These are phyloP conservation scores for Heterodera carotae DNA, from an alignment of 1,140 invertebrate species.

Conservation along the genomic window DNA sequence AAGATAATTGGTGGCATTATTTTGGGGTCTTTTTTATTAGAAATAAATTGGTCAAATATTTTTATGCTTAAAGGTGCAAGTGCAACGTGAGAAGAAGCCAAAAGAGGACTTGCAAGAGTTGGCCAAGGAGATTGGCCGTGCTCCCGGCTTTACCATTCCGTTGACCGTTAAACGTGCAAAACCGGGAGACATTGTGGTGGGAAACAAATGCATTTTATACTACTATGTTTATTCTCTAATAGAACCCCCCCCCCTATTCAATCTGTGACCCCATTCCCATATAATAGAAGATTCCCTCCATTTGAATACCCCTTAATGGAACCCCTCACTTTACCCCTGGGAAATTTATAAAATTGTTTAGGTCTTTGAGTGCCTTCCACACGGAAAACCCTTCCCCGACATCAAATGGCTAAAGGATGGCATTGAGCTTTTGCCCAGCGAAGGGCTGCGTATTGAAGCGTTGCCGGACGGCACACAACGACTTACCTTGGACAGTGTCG, in stretches of 20 bases:
- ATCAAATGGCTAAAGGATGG: constrained; percentile 63
- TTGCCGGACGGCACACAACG: constrained; percentile 58
- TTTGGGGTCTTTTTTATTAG: too few species aligned
- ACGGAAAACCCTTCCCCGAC: constrained; percentile 61
- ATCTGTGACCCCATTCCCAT: too few species aligned
- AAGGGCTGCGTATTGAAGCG: constrained; percentile 57
- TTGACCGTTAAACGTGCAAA: constrained; percentile 55
- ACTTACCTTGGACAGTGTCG: constrained; percentile 57
- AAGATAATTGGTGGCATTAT: too few species aligned
- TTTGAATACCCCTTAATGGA: too few species aligned
- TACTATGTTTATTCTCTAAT: too few species aligned
- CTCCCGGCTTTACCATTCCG: constrained; percentile 63
- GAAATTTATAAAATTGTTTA: too few species aligned
- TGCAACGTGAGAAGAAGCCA: constrained; percentile 6
- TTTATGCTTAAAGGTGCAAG: background rate
- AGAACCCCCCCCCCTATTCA: too few species aligned
- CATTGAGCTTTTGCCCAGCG: constrained; percentile 54
- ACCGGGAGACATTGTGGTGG: constrained; percentile 57
- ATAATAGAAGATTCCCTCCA: too few species aligned
- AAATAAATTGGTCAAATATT: too few species aligned
- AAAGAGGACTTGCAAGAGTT: constrained; percentile 9
- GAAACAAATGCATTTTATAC: too few species aligned
- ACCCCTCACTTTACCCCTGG: too few species aligned
- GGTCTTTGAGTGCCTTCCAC: constrained; percentile 63
- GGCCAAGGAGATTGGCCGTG: constrained; percentile 47